phyloP scores from a whole-genome alignment of 2,797 vertebrate species.

The Glyptemys insculpta region DNA sequence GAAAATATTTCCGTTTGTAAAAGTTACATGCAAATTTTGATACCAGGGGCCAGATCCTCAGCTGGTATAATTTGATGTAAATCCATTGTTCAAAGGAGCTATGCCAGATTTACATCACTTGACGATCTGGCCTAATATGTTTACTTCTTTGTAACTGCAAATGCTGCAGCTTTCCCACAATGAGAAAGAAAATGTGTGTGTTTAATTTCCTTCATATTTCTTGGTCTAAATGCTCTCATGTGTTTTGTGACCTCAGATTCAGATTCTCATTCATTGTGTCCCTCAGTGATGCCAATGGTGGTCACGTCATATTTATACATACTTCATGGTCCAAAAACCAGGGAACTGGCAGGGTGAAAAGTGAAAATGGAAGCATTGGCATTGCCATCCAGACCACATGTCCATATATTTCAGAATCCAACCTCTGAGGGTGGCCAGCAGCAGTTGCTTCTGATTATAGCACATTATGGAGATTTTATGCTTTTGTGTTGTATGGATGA shows the following conservation, averaged over 20 bases:
- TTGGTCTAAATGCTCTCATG: background rate
- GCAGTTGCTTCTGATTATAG: background rate
- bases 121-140: background rate
- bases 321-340: background rate
- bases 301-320: background rate
- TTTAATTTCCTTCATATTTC: background rate
- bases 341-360: background rate
- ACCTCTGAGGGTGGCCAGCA: background rate
- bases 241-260: background rate
- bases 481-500: rapidly evolving
- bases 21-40: background rate
- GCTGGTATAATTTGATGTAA: background rate
- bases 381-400: background rate
- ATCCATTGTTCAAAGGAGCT: background rate
- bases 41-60: background rate
- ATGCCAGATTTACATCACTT: background rate
- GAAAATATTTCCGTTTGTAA: conserved; percentile 8
- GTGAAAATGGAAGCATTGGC: background rate
- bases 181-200: background rate
- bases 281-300: background rate
- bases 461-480: background rate
- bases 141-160: background rate
- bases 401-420: background rate
- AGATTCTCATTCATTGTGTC: background rate
- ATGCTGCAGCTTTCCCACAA: conserved; percentile 24